phyloP scores from a whole-genome alignment of 2,113 vertebrate species.

The Pipa parva region DNA sequence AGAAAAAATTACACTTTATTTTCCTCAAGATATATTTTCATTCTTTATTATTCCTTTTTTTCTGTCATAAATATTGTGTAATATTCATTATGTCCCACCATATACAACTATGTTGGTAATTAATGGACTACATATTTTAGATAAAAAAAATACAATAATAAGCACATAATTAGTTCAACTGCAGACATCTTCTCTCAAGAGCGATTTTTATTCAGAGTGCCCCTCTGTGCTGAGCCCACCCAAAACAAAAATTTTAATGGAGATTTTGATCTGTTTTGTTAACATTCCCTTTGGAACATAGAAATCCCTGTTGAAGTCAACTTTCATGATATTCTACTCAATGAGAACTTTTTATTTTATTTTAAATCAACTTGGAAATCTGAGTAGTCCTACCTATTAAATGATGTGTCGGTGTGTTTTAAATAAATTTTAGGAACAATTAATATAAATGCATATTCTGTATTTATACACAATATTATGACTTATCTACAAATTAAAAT shows the following conservation, averaged over 20 bases:
- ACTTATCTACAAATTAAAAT: too few species aligned
- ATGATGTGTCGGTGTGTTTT: too few species aligned
- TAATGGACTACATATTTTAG: slow-evolving; percentile 13
- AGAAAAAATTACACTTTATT: too few species aligned
- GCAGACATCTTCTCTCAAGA: not conserved
- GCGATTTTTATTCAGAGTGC: slow-evolving; percentile 6
- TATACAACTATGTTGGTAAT: slow-evolving; percentile 6
- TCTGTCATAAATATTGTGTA: not conserved
- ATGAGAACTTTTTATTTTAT: too few species aligned
- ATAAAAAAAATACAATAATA: slow-evolving; percentile 1
- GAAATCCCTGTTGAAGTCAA: not conserved
- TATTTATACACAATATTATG: too few species aligned
- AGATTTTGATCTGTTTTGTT: slow-evolving; percentile 21
- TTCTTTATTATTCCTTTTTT: not conserved
- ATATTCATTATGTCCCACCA: not conserved
- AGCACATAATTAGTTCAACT: slow-evolving; percentile 20
- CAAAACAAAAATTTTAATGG: slow-evolving; percentile 26
- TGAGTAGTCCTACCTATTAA: too few species aligned
- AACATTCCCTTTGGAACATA: slow-evolving; percentile 5
- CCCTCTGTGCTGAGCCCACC: slow-evolving; percentile 4
- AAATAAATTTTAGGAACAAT: too few species aligned
- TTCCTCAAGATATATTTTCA: not conserved
- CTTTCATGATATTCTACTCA: too few species aligned
- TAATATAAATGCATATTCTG: too few species aligned
- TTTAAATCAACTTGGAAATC: too few species aligned